Percentiles rank a stretch among this genome's conserved stretches.
Evolutionary conservation across 2,113 vertebrate species (phyloP).

Genomic region (Ammospiza nelsoni): DNA sequence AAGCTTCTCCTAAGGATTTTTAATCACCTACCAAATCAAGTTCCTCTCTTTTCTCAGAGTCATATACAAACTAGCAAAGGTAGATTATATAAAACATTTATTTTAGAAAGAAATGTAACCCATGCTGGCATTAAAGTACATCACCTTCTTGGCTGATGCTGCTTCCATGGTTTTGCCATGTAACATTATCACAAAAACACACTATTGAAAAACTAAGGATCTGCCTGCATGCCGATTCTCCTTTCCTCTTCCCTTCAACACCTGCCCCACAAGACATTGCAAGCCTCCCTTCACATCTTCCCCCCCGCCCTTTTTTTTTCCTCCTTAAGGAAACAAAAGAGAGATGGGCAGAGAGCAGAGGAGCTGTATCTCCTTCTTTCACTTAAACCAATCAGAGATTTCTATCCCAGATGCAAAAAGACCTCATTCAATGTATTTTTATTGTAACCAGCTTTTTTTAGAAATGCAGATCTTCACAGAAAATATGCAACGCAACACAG

Average conservation of each 20-base stretch:
- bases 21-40: neutral
- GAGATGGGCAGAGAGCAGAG: neutral
- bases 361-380: neutral
- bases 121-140: neutral
- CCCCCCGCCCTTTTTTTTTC: rapidly evolving
- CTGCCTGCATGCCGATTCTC: neutral
- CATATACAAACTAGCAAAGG: neutral
- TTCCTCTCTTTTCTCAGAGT: neutral
- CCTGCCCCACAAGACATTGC: neutral
- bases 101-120: neutral
- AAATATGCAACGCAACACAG: neutral
- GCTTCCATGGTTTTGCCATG: neutral
- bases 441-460: neutral
- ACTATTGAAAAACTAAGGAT: neutral
- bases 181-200: neutral
- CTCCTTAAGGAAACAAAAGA: neutral
- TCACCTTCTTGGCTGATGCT: neutral
- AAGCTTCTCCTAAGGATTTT: neutral
- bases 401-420: neutral
- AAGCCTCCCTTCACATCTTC: neutral
- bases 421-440: neutral
- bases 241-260: neutral
- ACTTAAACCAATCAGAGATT: neutral
- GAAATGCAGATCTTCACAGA: neutral
- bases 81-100: neutral